Base-by-base conservation (phyloP, 2,888 invertebrate genomes). In the Galeruca laticollis region DNA sequence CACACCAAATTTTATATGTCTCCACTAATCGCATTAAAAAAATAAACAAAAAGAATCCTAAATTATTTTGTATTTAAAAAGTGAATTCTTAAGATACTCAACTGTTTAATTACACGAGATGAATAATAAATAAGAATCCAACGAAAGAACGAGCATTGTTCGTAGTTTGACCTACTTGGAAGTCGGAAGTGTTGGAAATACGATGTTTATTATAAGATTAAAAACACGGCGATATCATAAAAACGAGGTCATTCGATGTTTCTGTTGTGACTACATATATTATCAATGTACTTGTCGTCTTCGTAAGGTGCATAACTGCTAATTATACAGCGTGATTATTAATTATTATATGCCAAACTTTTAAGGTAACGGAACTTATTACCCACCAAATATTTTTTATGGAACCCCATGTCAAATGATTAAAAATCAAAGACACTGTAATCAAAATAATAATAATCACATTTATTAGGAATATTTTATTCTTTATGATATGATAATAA, bases 151-250 rank as follows among this genome's bases (percentile, higher is more conserved):
- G 56, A 61, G 69, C 73, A 70, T 73, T 70, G 70, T 73, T 67
- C 59, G 56, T 52, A 73, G 59, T 63, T 43, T 70, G 69, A 69
- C 70, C 73, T 67, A 73, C 60, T 66, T 70, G 47, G 5, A 52
- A 51, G 66, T 70, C 70, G 73, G 70, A 73, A 73, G 67, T 65
- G 35, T 47, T 9, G 33, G 15, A 21, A 21, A 26, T 61, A 13
- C 18, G 51, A 57, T 51, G 61, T 51, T 54, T 60, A 26, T 26
- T 26, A 59, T 59, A 70, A 65, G 65, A 69, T 67, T 72, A 67
- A 63, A 66, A 47, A 52, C 33, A 52, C 62, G 51, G 35, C 60
- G 60, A 60, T 72, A 66, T 67, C 35, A 56, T 66, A 72, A 69
- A 64, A 72, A 72, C 69, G 67, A 61, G 69, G 72, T 69, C 67